These are phyloP conservation scores for Parnassius smintheus DNA, from an alignment of 2,888 invertebrate genomes.

Conservation along the genomic window DNA sequence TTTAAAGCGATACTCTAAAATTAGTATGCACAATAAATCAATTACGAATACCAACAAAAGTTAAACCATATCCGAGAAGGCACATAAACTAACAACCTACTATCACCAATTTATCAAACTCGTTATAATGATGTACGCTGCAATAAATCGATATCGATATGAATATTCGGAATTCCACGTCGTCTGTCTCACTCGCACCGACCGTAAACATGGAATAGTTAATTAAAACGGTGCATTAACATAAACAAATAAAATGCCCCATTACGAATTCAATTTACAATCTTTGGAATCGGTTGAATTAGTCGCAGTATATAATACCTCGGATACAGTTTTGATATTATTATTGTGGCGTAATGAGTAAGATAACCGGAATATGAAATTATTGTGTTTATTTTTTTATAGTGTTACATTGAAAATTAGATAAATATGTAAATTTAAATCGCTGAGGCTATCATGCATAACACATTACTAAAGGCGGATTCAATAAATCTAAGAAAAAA, in stretches of 20 bases:
- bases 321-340: slow-evolving; percentile 62
- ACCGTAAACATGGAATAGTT: slow-evolving; percentile 54
- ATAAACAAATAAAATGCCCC: slow-evolving; percentile 80
- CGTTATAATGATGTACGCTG: slow-evolving; percentile 68
- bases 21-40: slow-evolving; percentile 44
- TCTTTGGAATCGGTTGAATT: slow-evolving; percentile 75
- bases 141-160: slow-evolving; percentile 61
- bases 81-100: slow-evolving; percentile 40
- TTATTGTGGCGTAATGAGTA: slow-evolving; percentile 36
- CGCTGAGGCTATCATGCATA: too few species aligned
- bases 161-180: slow-evolving; percentile 53
- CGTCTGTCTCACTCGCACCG: slow-evolving; percentile 39
- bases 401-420: too few species aligned
- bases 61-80: slow-evolving; percentile 19
- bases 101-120: slow-evolving; percentile 54
- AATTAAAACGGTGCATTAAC: slow-evolving; percentile 78
- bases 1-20: background rate
- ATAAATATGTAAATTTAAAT: too few species aligned
- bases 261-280: slow-evolving; percentile 81
- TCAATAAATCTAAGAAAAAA: too few species aligned
- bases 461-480: too few species aligned
- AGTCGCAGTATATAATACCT: slow-evolving; percentile 78
- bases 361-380: slow-evolving; percentile 15
- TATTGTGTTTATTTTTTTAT: too few species aligned
- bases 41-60: slow-evolving; percentile 35